Percentiles rank a stretch among this genome's conserved stretches.
Evolutionary conservation across 2,888 invertebrate genomes (phyloP).

Genomic region (Catotricha subobsoleta): DNA sequence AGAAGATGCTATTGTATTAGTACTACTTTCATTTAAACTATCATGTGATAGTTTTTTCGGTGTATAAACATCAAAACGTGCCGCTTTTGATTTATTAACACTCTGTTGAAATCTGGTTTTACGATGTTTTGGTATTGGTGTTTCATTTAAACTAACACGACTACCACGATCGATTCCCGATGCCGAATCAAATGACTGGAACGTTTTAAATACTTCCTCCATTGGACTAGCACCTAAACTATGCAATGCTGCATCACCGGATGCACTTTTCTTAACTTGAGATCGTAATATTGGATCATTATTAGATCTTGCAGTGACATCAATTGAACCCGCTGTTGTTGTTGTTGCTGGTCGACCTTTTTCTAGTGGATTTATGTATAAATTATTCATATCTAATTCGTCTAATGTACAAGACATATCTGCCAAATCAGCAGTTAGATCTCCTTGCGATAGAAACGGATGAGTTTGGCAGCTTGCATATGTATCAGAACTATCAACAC

Average conservation of each 20-base stretch:
- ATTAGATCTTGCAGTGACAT: background rate
- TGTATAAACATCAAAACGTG: slow-evolving; percentile 32
- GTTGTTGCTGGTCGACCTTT: slow-evolving; percentile 27
- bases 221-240: slow-evolving; percentile 42
- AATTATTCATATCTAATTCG: slow-evolving; percentile 52
- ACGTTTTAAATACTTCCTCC: slow-evolving; percentile 30
- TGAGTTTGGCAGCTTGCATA: slow-evolving; percentile 94
- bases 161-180: slow-evolving; percentile 32
- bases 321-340: background rate
- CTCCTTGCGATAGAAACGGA: slow-evolving; percentile 76
- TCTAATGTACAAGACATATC: slow-evolving; percentile 27
- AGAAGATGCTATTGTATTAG: background rate
- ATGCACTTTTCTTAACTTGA: slow-evolving; percentile 58
- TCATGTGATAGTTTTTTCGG: slow-evolving; percentile 33
- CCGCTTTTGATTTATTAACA: slow-evolving; percentile 24
- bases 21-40: slow-evolving; percentile 27
- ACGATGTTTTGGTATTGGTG: slow-evolving; percentile 59
- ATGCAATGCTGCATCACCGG: slow-evolving; percentile 55
- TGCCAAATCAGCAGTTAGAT: slow-evolving; percentile 40
- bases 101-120: slow-evolving; percentile 69
- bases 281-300: slow-evolving; percentile 12
- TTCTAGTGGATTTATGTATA: slow-evolving; percentile 76
- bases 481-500: slow-evolving; percentile 71
- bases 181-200: slow-evolving; percentile 14
- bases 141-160: slow-evolving; percentile 42